These are phyloP conservation scores for Laterallus jamaicensis DNA, from an alignment of 2,113 vertebrate genomes.

Conservation along the genomic window DNA sequence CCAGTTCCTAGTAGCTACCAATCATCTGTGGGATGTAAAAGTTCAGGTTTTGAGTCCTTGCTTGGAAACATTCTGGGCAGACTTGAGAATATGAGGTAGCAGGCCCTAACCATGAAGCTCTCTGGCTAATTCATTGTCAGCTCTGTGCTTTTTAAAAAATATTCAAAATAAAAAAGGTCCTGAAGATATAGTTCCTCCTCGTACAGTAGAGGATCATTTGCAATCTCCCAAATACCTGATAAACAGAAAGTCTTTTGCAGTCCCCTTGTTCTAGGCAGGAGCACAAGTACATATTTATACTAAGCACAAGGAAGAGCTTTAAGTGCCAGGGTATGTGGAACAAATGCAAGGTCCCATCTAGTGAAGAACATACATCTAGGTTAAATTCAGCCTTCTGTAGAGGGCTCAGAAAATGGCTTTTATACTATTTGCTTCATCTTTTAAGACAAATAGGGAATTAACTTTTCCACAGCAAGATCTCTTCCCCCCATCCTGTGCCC, in stretches of 20 bases:
- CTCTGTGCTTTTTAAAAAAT: background rate
- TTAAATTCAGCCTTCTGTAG: background rate
- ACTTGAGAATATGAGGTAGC: background rate
- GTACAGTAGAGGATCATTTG: background rate
- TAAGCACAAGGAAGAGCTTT: background rate
- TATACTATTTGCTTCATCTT: background rate
- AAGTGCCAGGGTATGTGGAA: background rate
- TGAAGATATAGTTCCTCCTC: background rate
- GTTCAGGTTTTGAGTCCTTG: background rate
- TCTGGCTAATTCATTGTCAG: background rate
- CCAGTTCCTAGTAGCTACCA: background rate
- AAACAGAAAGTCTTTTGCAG: background rate
- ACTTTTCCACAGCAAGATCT: background rate
- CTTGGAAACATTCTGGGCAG: background rate
- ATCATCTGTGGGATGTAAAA: background rate
- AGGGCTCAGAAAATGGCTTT: background rate
- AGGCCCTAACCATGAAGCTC: background rate
- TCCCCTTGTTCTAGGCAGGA: background rate
- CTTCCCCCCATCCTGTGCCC: background rate
- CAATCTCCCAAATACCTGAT: background rate
- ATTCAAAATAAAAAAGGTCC: background rate
- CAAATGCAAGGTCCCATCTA: background rate
- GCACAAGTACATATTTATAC: background rate
- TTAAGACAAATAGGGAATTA: background rate
- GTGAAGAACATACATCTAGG: background rate